phyloP scores from a whole-genome alignment of 53 echinoderm and acorn worm species.

The Arbacia lixula region DNA sequence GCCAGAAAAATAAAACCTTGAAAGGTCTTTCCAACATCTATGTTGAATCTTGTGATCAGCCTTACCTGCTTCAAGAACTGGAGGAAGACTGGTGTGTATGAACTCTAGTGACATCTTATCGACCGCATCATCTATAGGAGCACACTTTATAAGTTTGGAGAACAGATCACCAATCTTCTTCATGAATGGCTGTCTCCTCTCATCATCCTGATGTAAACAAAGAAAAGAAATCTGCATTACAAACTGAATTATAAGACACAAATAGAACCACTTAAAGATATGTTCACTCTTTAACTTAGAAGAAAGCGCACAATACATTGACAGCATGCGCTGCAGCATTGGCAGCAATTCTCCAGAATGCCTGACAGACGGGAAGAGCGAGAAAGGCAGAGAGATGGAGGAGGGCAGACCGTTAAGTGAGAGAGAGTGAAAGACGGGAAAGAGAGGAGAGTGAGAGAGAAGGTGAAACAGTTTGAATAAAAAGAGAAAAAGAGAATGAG shows the following conservation, averaged over 20 bases:
- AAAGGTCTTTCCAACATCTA: not conserved
- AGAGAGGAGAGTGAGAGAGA: too few relatives aligned
- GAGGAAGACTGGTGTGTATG: conserved; percentile 88
- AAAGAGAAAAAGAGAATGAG: too few relatives aligned
- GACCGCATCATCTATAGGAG: conserved; percentile 83
- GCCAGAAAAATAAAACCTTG: too few relatives aligned
- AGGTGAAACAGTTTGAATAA: too few relatives aligned
- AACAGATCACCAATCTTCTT: conserved; percentile 76
- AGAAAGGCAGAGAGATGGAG: too few relatives aligned
- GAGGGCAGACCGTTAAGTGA: too few relatives aligned
- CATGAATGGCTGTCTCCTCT: conserved; percentile 70
- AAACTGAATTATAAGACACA: too few relatives aligned
- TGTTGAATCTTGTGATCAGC: not conserved
- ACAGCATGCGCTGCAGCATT: too few relatives aligned
- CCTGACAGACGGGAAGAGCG: too few relatives aligned
- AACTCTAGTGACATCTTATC: conserved; percentile 86
- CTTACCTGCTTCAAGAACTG: conserved; percentile 79
- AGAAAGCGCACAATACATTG: not conserved
- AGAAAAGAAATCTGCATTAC: not conserved
- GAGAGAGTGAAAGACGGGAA: too few relatives aligned
- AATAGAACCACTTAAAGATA: too few relatives aligned
- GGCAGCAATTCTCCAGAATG: too few relatives aligned
- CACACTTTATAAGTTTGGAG: conserved; percentile 70
- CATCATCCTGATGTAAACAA: conserved; percentile 63
- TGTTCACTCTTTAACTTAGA: not conserved